Base-by-base conservation (phyloP, 1,140 invertebrate genomes). In the Sycophaga agraensis region DNA sequence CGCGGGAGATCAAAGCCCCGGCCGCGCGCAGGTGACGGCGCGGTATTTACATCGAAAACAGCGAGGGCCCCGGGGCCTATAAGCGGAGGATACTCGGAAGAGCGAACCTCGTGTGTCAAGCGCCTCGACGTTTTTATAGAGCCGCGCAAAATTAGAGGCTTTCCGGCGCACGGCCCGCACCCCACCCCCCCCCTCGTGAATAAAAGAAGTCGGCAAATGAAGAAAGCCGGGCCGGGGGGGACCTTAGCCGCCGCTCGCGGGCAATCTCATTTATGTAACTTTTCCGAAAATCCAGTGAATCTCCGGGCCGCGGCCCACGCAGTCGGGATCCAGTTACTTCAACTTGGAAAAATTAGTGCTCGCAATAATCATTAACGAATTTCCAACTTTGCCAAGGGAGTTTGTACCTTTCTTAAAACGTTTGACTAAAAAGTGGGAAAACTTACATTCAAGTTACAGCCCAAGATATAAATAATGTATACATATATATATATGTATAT, bases 21-120 rank as follows among this genome's bases (percentile, higher is more conserved):
- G 24, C 59, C 67, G 57, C 55, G 67, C 51, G 67, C 40, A 59
- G 48, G 37, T 53, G 26, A 40, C 59, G 17, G 7, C 39, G 2
- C 66, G 59, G 61, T 75, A 74, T 76, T 75, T 75, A 74, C 73
- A 75, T 37, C 61, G 28, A 64, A 68, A 75, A 73, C 67, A 71
- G 24, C 35, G 39, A 17, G 16, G 40, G 35, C 45, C 28, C 12
- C 21, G 22, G 39, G 28, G 11, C 5, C 16, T n/a, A 22, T 14
- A 1, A 39, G 40, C 51, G 59, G 43, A 49, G 35, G 49, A 59
- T 50, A 48, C 54, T 53, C 35, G 31, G 49, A 56, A 57, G 43
- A 50, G 24, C 40, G 43, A 54, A 61, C 43, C 56, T 59, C 64
- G 60, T 69, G 62, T 50, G 59, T 72, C 67, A 69, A 62, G 54